A percentile compares a stretch with the other conserved stretches of the same genome.
These are phyloP conservation scores for Trinectes maculatus DNA, from an alignment of 2,113 vertebrate species.

Conservation along the genomic window DNA sequence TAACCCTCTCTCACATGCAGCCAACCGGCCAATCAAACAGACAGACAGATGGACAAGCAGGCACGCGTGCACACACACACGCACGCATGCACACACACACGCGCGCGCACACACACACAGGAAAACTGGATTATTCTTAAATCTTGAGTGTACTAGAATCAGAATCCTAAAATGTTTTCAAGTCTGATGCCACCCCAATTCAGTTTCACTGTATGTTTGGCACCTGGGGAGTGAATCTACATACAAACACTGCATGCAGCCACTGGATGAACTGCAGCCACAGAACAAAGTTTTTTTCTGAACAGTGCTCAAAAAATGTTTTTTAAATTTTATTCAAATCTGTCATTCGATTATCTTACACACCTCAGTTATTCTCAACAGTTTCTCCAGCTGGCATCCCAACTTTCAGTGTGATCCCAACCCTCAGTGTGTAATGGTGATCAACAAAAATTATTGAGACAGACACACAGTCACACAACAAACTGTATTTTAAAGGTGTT, in stretches of 20 bases:
- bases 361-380: too few relatives aligned
- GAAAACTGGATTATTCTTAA: not conserved
- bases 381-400: not conserved
- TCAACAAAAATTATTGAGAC: not conserved
- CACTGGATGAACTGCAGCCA: too few relatives aligned
- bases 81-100: not conserved
- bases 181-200: too few relatives aligned
- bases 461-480: not conserved
- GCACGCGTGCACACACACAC: not conserved
- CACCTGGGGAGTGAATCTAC: too few relatives aligned
- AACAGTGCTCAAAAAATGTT: too few relatives aligned
- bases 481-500: not conserved
- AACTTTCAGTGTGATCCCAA: not conserved
- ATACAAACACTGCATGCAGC: too few relatives aligned
- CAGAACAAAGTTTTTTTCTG: too few relatives aligned
- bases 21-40: not conserved
- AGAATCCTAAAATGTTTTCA: too few relatives aligned
- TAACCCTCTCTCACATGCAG: slow-evolving; percentile 49
- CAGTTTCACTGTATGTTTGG: too few relatives aligned
- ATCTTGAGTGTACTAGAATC: too few relatives aligned
- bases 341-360: too few relatives aligned
- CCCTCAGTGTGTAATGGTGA: not conserved
- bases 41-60: not conserved
- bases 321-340: too few relatives aligned
- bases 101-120: not conserved